Evolutionary conservation across 2,797 vertebrate genomes (phyloP).

Genomic region (Eurystomus glaucurus): DNA sequence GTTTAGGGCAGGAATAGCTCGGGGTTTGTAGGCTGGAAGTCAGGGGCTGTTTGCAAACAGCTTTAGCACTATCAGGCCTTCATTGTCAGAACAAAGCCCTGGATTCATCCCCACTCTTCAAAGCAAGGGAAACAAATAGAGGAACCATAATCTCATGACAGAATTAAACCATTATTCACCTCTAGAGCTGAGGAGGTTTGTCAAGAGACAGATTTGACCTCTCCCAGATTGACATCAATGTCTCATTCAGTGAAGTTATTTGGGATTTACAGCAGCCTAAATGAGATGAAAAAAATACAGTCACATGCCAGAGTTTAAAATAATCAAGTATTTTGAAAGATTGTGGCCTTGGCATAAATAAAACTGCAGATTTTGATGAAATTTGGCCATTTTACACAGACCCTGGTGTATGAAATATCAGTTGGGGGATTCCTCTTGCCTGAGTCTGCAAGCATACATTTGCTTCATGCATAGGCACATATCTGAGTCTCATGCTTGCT

Average conservation of each 20-base stretch:
- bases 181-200: background rate
- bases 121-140: background rate
- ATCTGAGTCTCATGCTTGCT: background rate
- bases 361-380: background rate
- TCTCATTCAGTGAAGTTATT: background rate
- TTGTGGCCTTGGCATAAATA: background rate
- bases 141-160: background rate
- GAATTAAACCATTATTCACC: background rate
- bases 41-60: background rate
- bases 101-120: background rate
- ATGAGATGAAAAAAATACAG: background rate
- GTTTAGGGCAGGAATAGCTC: background rate
- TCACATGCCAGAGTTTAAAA: background rate
- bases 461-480: too few relatives aligned
- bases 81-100: slow-evolving; percentile 12
- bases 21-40: background rate
- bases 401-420: background rate
- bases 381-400: background rate
- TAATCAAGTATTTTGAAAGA: background rate
- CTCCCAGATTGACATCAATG: background rate
- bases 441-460: background rate
- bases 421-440: background rate
- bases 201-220: background rate
- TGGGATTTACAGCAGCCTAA: background rate
- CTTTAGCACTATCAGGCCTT: background rate